Evolutionary conservation across 37 sponge, comb jelly and placozoan species (phyloP), one percentile per base, ranked within the genome.

Genomic region (Lycopodina hypogea): DNA sequence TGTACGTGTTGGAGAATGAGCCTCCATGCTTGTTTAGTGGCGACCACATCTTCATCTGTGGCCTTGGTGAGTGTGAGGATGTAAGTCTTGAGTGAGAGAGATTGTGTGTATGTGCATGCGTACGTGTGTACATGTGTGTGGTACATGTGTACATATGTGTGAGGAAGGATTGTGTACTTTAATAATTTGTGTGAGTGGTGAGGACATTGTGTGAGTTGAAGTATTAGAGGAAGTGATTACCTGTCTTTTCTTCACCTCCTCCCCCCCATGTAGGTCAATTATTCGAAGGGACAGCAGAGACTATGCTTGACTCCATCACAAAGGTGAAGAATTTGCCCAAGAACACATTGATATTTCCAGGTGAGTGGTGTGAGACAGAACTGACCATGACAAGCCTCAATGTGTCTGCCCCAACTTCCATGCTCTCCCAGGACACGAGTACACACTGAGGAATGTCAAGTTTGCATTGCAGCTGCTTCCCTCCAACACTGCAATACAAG

Each of bases 11-110:
- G 19, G 74, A 52, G 38, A 74, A 57, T 48, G 52, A 74, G 21
- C 91, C 91, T 62, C 83, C 83, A 0, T 90, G 87, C 66, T 23
- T 86, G 64, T 90, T 90, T 66, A 83, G 75, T 64, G 91, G 91
- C 26, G 91, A 90, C 68, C 91, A 83, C 45, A 58, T 90, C 34
- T 90, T 90, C 74, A 60, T 90, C 19, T 86, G 87, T 33, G 91
- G 91, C 14, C 70, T 62, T 74, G 91, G 91, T 90, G 41, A 66
- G 86, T 45, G 48, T 9, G 8, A 45, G 4, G 48, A 9, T 45
- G 48, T 45, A 9, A 12, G 48, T 45, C 21, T 3, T 45, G 48
- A 12, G 9, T 45, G 48, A 12, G 48, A 45, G 9, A 9, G 48
- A 45, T 45, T 4, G 48, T 45, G 48, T 45, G 48, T 45, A 9